Evolutionary conservation across 2,888 invertebrate genomes (phyloP).

Genomic region (Cotesia congregata): DNA sequence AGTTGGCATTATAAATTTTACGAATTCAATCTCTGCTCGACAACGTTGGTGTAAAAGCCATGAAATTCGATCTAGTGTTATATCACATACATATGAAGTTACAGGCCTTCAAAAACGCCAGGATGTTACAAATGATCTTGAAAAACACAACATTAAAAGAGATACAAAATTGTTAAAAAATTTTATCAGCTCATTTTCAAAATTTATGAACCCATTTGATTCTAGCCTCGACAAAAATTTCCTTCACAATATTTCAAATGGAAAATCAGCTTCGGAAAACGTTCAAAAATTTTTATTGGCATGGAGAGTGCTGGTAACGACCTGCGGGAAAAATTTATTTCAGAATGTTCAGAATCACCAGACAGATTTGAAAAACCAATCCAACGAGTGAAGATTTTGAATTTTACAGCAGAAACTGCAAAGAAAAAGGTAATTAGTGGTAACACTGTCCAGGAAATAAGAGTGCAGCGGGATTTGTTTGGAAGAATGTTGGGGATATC

Average conservation of each 20-base stretch:
- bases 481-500: conserved; percentile 43
- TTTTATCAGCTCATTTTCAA: conserved; percentile 32
- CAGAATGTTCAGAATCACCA: conserved; percentile 45
- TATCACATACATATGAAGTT: conserved; percentile 43
- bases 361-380: conserved; percentile 44
- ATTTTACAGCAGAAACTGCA: conserved; percentile 43
- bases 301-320: conserved; percentile 22
- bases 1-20: conserved; percentile 47
- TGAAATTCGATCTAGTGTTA: conserved; percentile 44
- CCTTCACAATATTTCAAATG: conserved; percentile 51
- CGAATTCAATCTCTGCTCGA: conserved; percentile 52
- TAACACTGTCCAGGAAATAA: conserved; percentile 42
- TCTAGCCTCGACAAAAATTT: conserved; percentile 40
- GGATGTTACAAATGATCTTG: conserved; percentile 37
- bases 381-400: conserved; percentile 46
- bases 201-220: conserved; percentile 52
- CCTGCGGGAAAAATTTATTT: conserved; percentile 41
- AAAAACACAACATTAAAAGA: conserved; percentile 28
- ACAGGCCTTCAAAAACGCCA: conserved; percentile 38
- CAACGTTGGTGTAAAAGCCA: conserved; percentile 50
- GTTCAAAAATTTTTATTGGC: conserved; percentile 46
- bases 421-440: conserved; percentile 40
- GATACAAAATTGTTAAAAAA: conserved; percentile 14
- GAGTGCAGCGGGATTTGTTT: conserved; percentile 43
- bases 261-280: conserved; percentile 49